Base-by-base conservation (phyloP, 1,140 invertebrate species). In the Drosophila rufa region DNA sequence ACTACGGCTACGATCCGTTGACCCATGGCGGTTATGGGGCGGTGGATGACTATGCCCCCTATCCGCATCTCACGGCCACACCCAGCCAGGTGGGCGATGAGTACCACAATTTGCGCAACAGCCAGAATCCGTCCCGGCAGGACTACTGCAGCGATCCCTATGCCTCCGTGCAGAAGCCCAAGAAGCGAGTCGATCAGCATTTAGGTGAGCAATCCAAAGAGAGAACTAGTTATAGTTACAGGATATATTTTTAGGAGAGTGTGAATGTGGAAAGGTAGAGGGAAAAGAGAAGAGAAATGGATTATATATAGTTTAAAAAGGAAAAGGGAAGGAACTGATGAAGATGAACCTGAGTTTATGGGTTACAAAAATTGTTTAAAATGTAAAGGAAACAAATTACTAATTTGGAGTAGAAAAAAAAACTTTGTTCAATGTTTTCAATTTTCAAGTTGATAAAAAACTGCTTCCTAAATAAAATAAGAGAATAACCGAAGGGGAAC, bases 61-160 rank as follows among this genome's bases (percentile, higher is more conserved):
- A 97, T 93, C 96, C 96, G 74, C 96, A 96, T 90, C 94, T 96
- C 82, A 93, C 96, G 64, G 94, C 95, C 74, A 94, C 96, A 74
- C 94, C 95, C 43, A 95, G 95, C 90, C 94, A 95, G 76, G 93
- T 94, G 82, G 93, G 93, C 62, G 95, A 95, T 82, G 95, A 96
- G 93, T 96, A 96, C 89, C 94, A 94, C 70, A 93, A 93, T 80
- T 93, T 95, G 94, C 94, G 95, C 76, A 95, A 95, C 80, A 96
- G 95, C 80, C 96, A 97, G 93, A 96, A 96, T 93, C 95, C 96
- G 70, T 96, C 96, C 84, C 94, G 96, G 73, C 96, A 97, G 93
- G 96, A 97, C 92, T 97, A 97, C 93, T 96, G 96, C 93, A 95
- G 95, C 58, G 97, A 98, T 93, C 96, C 96, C 22, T 97, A 97